Conservation (phyloP, 2,113 vertebrate genomes). For the Eptatretus burgeri region DNA sequence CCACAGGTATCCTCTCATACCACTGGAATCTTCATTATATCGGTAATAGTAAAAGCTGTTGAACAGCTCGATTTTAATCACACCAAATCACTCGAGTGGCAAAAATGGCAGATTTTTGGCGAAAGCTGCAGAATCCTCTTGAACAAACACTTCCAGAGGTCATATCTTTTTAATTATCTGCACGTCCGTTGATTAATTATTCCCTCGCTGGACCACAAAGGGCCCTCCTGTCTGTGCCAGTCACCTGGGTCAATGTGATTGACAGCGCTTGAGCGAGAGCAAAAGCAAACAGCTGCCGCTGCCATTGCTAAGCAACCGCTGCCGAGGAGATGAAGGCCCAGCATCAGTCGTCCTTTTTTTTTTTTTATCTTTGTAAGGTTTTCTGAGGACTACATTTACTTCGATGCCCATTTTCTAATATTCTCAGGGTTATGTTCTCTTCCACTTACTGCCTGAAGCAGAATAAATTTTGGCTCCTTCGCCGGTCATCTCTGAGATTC, state of each 20-base stretch:
- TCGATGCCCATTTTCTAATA: too few species aligned
- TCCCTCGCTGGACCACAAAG: conserved; percentile 55
- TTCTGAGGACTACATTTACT: too few species aligned
- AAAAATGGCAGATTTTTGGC: conserved; percentile 29
- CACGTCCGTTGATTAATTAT: conserved; percentile 99
- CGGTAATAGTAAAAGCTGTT: conserved; percentile 2
- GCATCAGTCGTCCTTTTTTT: conserved; percentile 47
- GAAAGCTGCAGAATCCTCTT: conserved; percentile 36
- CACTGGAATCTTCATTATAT: conserved; percentile 3
- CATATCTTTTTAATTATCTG: conserved; percentile 99
- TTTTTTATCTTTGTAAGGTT: too few species aligned
- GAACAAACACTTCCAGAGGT: conserved; percentile 95
- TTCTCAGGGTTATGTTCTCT: too few species aligned
- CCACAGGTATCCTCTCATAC: not conserved
- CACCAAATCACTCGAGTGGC: conserved; percentile 46
- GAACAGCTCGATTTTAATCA: conserved; percentile 51
- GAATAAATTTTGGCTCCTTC: too few species aligned
- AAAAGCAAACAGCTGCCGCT: conserved; percentile 93
- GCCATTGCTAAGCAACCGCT: conserved; percentile 85
- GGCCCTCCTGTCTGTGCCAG: conserved; percentile 29
- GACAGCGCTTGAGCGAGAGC: conserved; percentile 98
- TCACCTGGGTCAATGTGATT: conserved; percentile 36
- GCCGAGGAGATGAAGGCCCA: conserved; percentile 78
- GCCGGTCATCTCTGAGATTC: too few species aligned
- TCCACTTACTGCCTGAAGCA: too few species aligned